These are phyloP conservation scores for Rhagologus leucostigma DNA, from an alignment of 2,113 vertebrate genomes.

Conservation along the genomic window DNA sequence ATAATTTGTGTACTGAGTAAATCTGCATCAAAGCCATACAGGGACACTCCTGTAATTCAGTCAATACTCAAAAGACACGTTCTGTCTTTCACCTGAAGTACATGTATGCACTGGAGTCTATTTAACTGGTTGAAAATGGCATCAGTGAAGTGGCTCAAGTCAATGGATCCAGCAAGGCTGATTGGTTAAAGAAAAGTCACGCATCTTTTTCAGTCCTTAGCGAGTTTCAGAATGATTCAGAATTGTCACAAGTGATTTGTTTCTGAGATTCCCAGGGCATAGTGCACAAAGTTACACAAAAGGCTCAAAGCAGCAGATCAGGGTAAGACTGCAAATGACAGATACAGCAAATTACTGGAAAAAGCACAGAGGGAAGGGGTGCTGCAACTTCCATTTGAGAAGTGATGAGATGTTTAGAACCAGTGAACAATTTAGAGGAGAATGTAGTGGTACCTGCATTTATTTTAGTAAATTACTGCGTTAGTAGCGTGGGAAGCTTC, in stretches of 20 bases:
- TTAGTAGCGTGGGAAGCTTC: neutral
- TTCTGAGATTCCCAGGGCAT: neutral
- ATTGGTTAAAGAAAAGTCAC: neutral
- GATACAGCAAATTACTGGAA: neutral
- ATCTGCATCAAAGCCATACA: neutral
- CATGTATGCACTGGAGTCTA: neutral
- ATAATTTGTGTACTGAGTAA: neutral
- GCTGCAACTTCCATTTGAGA: neutral
- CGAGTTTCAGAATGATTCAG: neutral
- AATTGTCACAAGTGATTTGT: neutral
- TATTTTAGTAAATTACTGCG: neutral
- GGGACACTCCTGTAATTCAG: neutral
- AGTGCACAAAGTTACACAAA: neutral
- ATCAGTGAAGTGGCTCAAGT: neutral
- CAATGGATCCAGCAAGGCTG: neutral
- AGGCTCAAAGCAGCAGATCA: neutral
- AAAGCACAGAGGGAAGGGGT: neutral
- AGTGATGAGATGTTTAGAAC: neutral
- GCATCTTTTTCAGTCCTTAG: neutral
- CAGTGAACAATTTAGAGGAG: neutral
- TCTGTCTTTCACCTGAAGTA: neutral
- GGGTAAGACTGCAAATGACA: neutral
- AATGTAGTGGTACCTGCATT: neutral
- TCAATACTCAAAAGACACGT: neutral
- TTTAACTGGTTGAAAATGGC: neutral